Evolutionary conservation across 2,888 invertebrate genomes (phyloP).

Genomic region (Ypsolopha sequella): DNA sequence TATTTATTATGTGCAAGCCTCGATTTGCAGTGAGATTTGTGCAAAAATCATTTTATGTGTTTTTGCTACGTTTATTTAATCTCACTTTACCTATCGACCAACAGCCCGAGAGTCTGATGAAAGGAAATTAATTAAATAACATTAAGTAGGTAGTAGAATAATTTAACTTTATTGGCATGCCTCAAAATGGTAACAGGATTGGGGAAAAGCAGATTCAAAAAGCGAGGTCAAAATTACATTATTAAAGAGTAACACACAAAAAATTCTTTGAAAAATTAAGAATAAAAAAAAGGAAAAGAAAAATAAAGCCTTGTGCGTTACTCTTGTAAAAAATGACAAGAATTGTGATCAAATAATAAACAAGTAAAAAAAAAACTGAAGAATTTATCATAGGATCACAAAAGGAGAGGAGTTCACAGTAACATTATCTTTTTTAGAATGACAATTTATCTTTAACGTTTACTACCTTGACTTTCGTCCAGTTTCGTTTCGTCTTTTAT

Average conservation of each 20-base stretch:
- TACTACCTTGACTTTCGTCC: too few relatives aligned
- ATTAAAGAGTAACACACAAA: slow-evolving; percentile 11
- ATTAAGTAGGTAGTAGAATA: slow-evolving; percentile 6
- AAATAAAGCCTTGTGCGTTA: neutral
- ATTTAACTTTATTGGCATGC: slow-evolving; percentile 28
- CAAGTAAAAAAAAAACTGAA: neutral
- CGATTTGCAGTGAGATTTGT: slow-evolving; percentile 2
- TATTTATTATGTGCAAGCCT: slow-evolving; percentile 8
- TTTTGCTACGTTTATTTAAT: slow-evolving; percentile 15
- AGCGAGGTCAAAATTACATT: slow-evolving; percentile 17
- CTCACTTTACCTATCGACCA: slow-evolving; percentile 44
- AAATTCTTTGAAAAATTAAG: neutral
- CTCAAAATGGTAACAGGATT: slow-evolving; percentile 18
- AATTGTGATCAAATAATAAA: neutral
- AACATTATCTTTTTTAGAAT: neutral
- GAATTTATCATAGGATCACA: neutral
- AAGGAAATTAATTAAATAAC: slow-evolving; percentile 18
- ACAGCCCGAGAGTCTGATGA: slow-evolving; percentile 40
- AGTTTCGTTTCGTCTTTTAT: too few relatives aligned
- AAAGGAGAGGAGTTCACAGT: neutral
- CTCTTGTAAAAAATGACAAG: neutral
- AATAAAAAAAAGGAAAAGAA: neutral
- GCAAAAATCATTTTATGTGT: slow-evolving; percentile 6
- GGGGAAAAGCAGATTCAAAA: slow-evolving; percentile 22
- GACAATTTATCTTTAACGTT: too few relatives aligned